phyloP scores from a whole-genome alignment of 2,888 invertebrate species.

The Pelosia muscerda region DNA sequence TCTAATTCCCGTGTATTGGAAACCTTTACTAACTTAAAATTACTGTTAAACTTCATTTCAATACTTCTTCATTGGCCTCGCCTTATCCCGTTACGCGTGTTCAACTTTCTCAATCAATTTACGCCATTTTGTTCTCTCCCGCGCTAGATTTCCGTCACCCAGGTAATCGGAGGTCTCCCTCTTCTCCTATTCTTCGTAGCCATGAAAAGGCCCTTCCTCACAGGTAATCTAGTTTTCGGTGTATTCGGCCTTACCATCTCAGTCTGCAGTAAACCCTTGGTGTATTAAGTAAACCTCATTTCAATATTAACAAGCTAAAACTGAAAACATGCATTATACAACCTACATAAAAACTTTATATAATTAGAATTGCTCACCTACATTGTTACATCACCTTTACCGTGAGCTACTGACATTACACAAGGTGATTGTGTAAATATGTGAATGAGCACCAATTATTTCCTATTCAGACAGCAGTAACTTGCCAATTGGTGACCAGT shows the following conservation, averaged over 20 bases:
- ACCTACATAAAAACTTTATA: conserved; percentile 36
- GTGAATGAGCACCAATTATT: conserved; percentile 41
- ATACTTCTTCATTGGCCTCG: too few species aligned
- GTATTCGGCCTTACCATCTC: too few species aligned
- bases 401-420: conserved; percentile 38
- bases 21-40: neutral
- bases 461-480: conserved; percentile 25
- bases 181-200: too few species aligned
- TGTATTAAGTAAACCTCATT: too few species aligned
- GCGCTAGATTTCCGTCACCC: too few species aligned
- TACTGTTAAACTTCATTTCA: neutral
- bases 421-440: conserved; percentile 51
- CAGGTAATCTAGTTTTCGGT: too few species aligned
- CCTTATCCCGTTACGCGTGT: too few species aligned
- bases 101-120: too few species aligned
- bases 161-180: too few species aligned
- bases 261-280: too few species aligned
- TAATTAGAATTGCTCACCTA: conserved; percentile 42
- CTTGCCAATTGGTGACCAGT: conserved; percentile 11
- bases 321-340: conserved; percentile 18
- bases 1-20: neutral
- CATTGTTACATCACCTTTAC: conserved; percentile 44
- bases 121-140: too few species aligned
- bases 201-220: too few species aligned
- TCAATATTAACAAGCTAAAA: conserved; percentile 8